Evolutionary conservation across 2,888 invertebrate genomes (phyloP).

Genomic region (Yponomeuta plumbellus): DNA sequence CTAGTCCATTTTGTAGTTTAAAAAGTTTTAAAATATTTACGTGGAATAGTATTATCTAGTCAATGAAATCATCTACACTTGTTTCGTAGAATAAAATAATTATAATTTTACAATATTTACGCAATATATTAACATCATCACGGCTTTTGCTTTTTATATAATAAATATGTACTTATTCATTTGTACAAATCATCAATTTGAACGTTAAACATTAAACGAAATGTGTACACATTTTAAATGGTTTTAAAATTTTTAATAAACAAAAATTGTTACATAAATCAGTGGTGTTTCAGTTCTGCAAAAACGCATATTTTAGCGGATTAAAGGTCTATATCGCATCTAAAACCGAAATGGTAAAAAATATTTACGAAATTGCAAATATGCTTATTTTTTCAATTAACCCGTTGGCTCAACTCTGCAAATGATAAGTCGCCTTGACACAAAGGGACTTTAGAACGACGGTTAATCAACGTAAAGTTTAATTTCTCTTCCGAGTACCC

Average conservation of each 20-base stretch:
- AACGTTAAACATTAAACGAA: neutral
- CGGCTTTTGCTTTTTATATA: conserved; percentile 28
- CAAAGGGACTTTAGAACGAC: no score
- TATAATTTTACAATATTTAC: neutral
- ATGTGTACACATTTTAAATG: conserved; percentile 29
- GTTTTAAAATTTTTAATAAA: conserved; percentile 35
- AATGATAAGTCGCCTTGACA: no score
- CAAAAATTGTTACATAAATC: conserved; percentile 30
- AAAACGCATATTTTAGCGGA: no score
- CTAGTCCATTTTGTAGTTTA: conserved; percentile 4
- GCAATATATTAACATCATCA: conserved; percentile 29
- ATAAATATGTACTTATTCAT: conserved; percentile 9
- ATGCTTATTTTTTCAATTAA: no score
- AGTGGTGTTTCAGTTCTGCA: conserved; percentile 22
- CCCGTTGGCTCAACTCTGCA: no score
- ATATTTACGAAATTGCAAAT: no score
- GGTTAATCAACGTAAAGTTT: no score
- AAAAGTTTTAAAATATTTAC: neutral
- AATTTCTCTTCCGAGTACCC: no score
- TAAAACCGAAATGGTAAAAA: no score
- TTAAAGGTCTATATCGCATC: no score
- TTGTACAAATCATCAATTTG: conserved; percentile 6
- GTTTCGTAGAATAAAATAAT: neutral
- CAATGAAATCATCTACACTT: neutral
- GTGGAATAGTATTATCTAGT: conserved; percentile 1